Evolutionary conservation across 2,113 vertebrate genomes (phyloP).

Genomic region (Dromas ardeola): DNA sequence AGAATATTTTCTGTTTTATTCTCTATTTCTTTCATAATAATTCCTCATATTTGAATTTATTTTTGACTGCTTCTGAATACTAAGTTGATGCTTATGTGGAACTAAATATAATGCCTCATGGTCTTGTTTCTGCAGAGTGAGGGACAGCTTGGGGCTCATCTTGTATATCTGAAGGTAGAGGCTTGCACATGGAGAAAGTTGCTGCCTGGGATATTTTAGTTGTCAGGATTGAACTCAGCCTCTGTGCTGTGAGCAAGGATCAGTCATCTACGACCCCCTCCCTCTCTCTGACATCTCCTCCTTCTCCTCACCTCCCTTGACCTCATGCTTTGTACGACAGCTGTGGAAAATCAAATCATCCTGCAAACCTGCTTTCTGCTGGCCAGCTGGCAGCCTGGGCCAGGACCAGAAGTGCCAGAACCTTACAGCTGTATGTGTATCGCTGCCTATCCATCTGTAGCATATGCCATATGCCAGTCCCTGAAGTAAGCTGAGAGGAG

Average conservation of each 20-base stretch:
- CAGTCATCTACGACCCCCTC: neutral
- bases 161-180: neutral
- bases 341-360: constrained; percentile 68
- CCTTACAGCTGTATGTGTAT: constrained; percentile 62
- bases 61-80: neutral
- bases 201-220: neutral
- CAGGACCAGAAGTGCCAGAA: constrained; percentile 44
- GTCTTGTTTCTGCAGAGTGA: neutral
- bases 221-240: neutral
- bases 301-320: constrained; percentile 5
- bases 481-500: neutral
- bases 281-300: neutral
- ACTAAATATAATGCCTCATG: neutral
- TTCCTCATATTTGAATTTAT: neutral
- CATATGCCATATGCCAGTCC: constrained; percentile 48
- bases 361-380: constrained; percentile 40
- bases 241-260: neutral
- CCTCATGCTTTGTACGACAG: constrained; percentile 37
- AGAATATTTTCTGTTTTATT: neutral
- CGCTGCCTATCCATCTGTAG: constrained; percentile 60
- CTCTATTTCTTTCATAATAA: neutral
- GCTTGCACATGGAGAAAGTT: neutral
- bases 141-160: neutral
- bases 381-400: constrained; percentile 66
- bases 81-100: neutral